Evolutionary conservation across 2,113 vertebrate species (phyloP), one percentile per base, ranked within the genome.

Genomic region (Gadus macrocephalus): DNA sequence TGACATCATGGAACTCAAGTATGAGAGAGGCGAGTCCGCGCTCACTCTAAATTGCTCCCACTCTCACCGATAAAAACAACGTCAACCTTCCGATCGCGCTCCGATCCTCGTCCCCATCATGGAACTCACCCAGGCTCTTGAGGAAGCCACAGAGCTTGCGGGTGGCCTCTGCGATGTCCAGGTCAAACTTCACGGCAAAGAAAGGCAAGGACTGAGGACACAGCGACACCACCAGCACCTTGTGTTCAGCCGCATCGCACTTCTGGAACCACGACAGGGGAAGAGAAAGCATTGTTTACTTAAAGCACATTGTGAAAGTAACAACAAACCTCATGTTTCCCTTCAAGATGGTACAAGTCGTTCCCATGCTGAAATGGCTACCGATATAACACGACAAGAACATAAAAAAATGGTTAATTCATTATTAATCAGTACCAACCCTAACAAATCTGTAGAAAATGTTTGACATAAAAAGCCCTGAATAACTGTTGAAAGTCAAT

Each of bases 91-190:
- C 15, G 20, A 28, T 35, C 31, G 31, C 31, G 0, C 6, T 35
- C 4, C 14, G 25, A 12, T 53, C n/a, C 22, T 38, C 14, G 14
- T 17, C 31, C n/a, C 12, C 31, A 20, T 15, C 60, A 12, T 12
- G 2, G 9, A 56, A 86, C 94, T 93, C 87, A 98, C 96, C 95
- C 0, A 96, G 88, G 76, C 90, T 93, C 88, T 97, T 98, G 75
- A 99, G 92, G 90, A 98, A 97, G 76, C 93, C 89, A 75, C 95
- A 97, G 82, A 99, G 93, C 72, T 94, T 97, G 73, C 88, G 92
- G 55, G 94, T 91, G 14, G 95, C 95, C 77, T 95, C 94, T 1
- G 87, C 88, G 83, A 98, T 80, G 67, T 91, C 93, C 83, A 98
- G 66, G 53, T 75, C 89, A 69, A 96, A 95, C 80, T 95, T 97